Conservation (phyloP, 1,140 invertebrate species). For the Marisa cornuarietis region DNA sequence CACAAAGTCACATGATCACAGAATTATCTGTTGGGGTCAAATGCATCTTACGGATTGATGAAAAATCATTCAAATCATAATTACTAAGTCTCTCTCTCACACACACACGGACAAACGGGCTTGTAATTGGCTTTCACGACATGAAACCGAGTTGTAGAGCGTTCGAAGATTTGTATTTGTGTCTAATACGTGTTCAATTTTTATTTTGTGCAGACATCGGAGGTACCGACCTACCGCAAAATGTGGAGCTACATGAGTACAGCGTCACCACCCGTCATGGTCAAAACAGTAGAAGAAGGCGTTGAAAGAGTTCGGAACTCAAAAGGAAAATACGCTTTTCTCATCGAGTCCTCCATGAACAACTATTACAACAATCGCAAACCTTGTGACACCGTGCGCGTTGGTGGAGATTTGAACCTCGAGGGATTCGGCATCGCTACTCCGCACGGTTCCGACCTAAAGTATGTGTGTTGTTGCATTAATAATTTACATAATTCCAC, state of each 20-base stretch:
- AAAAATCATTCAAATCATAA: too few relatives aligned
- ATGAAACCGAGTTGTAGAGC: background rate
- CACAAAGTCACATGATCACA: too few relatives aligned
- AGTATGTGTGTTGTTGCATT: slow-evolving; percentile 68
- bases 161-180: background rate
- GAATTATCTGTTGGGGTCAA: too few relatives aligned
- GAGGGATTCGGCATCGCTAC: slow-evolving; percentile 95
- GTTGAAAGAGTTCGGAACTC: slow-evolving; percentile 80
- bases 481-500: background rate
- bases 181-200: background rate
- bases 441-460: slow-evolving; percentile 86
- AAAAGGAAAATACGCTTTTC: slow-evolving; percentile 87
- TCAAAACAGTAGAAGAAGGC: slow-evolving; percentile 42
- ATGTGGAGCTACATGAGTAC: slow-evolving; percentile 93
- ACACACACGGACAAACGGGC: background rate
- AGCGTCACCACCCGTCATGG: slow-evolving; percentile 70
- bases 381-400: slow-evolving; percentile 93
- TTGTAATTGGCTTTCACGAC: background rate
- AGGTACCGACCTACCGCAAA: slow-evolving; percentile 87
- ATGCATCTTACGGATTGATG: background rate
- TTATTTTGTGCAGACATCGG: slow-evolving; percentile 77
- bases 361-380: slow-evolving; percentile 92
- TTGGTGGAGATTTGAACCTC: slow-evolving; percentile 89
- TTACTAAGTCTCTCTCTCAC: too few relatives aligned
- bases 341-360: slow-evolving; percentile 94